These are phyloP conservation scores for Oryzias sinensis DNA, from an alignment of 2,797 vertebrate genomes.

Conservation along the genomic window DNA sequence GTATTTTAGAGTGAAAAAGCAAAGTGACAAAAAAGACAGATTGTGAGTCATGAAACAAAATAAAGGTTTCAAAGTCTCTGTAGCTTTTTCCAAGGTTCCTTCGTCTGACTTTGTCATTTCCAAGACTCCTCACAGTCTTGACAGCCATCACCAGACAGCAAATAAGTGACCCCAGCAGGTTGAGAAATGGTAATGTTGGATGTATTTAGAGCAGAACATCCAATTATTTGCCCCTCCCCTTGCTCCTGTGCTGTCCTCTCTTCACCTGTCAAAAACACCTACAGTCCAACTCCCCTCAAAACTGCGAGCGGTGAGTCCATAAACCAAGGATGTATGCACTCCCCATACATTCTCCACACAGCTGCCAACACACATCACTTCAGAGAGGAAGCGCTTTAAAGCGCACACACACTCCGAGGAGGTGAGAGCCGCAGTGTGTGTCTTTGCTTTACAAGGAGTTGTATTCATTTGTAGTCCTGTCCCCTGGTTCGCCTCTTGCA, in stretches of 20 bases:
- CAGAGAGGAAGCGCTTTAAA: neutral
- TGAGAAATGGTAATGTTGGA: conserved; percentile 1
- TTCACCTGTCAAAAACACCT: neutral
- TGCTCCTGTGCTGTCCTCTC: neutral
- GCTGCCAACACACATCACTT: conserved; percentile 43
- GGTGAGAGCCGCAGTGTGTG: neutral
- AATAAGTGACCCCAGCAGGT: neutral
- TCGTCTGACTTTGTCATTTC: conserved; percentile 29
- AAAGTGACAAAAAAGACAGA: conserved; percentile 6
- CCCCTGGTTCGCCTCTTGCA: conserved; percentile 23
- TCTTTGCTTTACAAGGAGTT: conserved; percentile 5
- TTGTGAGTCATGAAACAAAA: conserved; percentile 14
- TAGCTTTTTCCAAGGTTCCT: conserved; percentile 40
- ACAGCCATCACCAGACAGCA: conserved; percentile 22
- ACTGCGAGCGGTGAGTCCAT: conserved; percentile 17
- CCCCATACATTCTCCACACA: conserved; percentile 44
- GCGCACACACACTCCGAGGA: neutral
- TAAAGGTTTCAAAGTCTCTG: conserved; percentile 29
- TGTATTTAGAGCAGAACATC: conserved; percentile 20
- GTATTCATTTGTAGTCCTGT: conserved; percentile 34
- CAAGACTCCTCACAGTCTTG: conserved; percentile 40
- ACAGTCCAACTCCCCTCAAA: neutral
- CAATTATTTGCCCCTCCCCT: conserved; percentile 1
- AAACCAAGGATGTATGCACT: conserved; percentile 34
- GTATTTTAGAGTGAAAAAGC: conserved; percentile 6